Evolutionary conservation across 2,113 vertebrate species (phyloP), one percentile per base, ranked within the genome.

Genomic region (Thunnus thynnus): DNA sequence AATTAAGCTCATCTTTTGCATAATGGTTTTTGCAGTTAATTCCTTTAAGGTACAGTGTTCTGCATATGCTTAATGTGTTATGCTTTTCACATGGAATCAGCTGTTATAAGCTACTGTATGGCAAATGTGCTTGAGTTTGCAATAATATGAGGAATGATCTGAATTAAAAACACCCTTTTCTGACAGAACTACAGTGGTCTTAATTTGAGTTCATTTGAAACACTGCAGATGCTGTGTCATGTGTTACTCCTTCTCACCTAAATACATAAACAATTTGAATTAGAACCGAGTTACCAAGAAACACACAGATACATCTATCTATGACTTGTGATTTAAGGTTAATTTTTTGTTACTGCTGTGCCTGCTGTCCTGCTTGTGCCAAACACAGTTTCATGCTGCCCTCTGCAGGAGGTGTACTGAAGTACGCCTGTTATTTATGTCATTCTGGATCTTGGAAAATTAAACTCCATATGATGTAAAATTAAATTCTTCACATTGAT

Each of bases 31-130:
- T 80, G 72, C 86, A 84, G 85, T 90, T 70, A 88, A 86, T 89
- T 91, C 82, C 89, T 80, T 89, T 69, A 93, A 94, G 94, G 94
- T 95, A 95, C 93, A 91, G 90, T 92, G 84, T 92, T 91, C 80
- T 92, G 88, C 91, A 91, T 90, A 83, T 80, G 77, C 85, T 79
- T 86, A 58, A 74, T 58, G 85, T 92, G 56, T 86, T 88, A 83
- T 87, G 85, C 84, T 91, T 89, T 90, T 90, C 83, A 88, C 87
- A 88, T 82, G 85, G 87, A 94, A 91, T 89, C 76, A 85, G 89
- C 85, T 91, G 73, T 89, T 87, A 32, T 83, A 86, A 88, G 87
- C 88, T 90, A 78, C 82, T 76, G 80, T 86, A 55, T 84, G 74
- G 72, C 81, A 63, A 86, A 87, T 87, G 80, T 88, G 82, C 80